Evolutionary conservation across 1,140 invertebrate genomes (phyloP), one percentile per base, ranked within the genome.

Genomic region (Heliconius hermathena): DNA sequence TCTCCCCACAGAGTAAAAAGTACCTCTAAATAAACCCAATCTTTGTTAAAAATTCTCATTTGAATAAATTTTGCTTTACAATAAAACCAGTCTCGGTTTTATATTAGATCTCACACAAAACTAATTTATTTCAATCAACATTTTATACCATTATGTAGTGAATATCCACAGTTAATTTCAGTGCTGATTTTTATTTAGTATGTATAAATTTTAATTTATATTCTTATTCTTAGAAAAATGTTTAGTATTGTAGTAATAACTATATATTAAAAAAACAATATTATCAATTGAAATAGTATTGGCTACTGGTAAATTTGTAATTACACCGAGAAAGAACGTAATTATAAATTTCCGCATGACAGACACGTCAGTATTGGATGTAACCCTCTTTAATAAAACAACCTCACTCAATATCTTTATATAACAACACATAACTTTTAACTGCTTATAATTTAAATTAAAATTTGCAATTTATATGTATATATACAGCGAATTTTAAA

Each of bases 391-490:
- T 36, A 73, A 81, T 71, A 81, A 60, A 78, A 71, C 60, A 52
- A 57, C 76, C 57, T 71, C 72, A 74, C 80, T 73, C 70, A 78
- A 78, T 74, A 71, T 77, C 76, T 78, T 72, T 66, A 75, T 75
- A 78, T 81, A 36, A 81, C 66, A 57, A 78, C 66, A 76, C 66
- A 71, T 54, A 54, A 57, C 49, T 73, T 73, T 77, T 46, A 46
- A 46, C 13, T 46, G 41, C 0, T 46, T 46, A 46, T 13, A 16
- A 46, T 46, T 16, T 1, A 46, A 46, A 46, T 46, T 41, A 46
- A 46, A 46, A 46, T 46, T 46, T 46, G 3, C 41, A 16, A 46
- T 46, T 46, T 46, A 46, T 46, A 46, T 46, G 13, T 13, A 46
- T 33, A 6, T 0, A 33, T 2, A 29, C 2, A 29, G 3, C 0